Base-by-base conservation (phyloP, 2,797 vertebrate genomes). In the Manis javanica region DNA sequence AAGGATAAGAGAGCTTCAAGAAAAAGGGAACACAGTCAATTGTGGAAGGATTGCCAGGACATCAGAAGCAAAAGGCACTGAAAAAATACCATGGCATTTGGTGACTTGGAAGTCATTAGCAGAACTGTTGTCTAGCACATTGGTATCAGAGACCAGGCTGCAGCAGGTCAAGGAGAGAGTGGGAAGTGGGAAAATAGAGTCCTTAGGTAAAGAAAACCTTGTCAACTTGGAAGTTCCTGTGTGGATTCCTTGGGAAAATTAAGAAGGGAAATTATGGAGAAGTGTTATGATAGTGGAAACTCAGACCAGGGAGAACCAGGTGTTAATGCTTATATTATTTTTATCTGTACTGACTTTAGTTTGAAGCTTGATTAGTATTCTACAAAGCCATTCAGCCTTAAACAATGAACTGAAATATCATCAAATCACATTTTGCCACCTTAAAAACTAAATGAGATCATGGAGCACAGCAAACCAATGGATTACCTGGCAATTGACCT, bases 391-490 rank as follows among this genome's bases (percentile, higher is more conserved):
- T 31, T 42, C 77, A 74, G 15, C 18, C 23, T 87, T 95, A 90
- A 77, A 91, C 19, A 75, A 57, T 74, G 59, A 93, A 84, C 23
- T 82, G 72, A 90, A 93, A 90, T 88, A 61, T 7, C 19, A 96
- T 90, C 64, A 68, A 37, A 39, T 77, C 34, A 75, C 15, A 79
- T 75, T 89, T n/a, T 74, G 14, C 13, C 46, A 83, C 5, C 75
- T 93, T 77, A 68, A 83, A 88, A 84, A 64, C 26, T 57, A 92
- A 94, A 66, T 49, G n/a, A 89, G 19, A 59, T 74, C n/a, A 63
- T 5, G 55, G 23, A 91, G 23, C 9, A 79, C 11, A 53, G 59
- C 18, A 86, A 93, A 75, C 31, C 24, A 93, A 63, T 16, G 61
- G 16, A 83, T 51, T 78, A 55, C 10, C n/a, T 92, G 59, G 23